phyloP scores from a whole-genome alignment of 2,888 invertebrate genomes.

The Eucera pruinosa region DNA sequence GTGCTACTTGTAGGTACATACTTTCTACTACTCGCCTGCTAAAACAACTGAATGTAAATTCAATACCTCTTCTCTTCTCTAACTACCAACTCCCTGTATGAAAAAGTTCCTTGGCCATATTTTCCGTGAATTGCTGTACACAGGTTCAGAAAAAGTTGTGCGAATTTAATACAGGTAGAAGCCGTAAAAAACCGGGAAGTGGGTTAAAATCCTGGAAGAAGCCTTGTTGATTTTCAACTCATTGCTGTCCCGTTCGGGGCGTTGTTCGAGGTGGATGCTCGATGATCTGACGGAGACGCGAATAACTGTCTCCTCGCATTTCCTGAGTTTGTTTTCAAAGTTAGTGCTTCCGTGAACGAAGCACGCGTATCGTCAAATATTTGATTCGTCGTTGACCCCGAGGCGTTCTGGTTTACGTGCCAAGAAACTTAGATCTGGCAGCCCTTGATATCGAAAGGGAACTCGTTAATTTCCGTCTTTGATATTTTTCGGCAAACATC shows the following conservation, averaged over 20 bases:
- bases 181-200: not conserved
- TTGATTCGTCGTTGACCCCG: conserved; percentile 30
- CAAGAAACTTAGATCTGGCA: conserved; percentile 11
- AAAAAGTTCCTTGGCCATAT: not conserved
- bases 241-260: not conserved
- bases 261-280: not conserved
- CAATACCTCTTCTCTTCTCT: not conserved
- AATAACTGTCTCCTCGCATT: not conserved
- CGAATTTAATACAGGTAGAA: not conserved
- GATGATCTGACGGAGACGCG: not conserved
- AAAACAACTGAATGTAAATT: not conserved
- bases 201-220: not conserved
- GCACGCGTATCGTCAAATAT: conserved; percentile 55
- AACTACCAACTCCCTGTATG: not conserved
- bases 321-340: conserved; percentile 23
- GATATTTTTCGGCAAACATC: conserved; percentile 14
- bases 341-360: conserved; percentile 19
- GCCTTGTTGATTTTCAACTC: not conserved
- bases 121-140: not conserved
- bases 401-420: conserved; percentile 22
- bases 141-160: not conserved
- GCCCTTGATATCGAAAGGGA: conserved; percentile 3
- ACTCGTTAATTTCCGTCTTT: conserved; percentile 4
- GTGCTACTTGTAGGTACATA: not conserved
- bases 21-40: not conserved